Evolutionary conservation across 1,140 invertebrate species (phyloP), one percentile per base, ranked within the genome.

Genomic region (Drosophila sp.): DNA sequence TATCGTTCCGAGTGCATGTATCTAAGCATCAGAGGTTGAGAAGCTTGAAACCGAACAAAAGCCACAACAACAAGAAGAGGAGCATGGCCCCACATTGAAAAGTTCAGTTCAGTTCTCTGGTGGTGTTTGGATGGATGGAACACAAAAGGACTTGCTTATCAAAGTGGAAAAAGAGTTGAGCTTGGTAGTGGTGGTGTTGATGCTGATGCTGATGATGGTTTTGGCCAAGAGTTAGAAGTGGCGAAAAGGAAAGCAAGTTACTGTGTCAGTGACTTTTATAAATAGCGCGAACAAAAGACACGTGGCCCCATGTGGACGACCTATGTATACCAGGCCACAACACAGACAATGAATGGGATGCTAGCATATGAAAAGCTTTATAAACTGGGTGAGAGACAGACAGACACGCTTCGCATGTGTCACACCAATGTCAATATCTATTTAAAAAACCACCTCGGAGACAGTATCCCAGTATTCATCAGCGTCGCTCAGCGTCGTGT

Each of bases 261-360:
- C 83, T 86, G 79, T 86, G 83, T 87, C 83, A 86, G 61, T 86
- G 83, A 86, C 83, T 87, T 89, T 87, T 87, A 87, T 87, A 87
- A 89, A 87, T 87, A 87, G 84, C 84, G 70, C 68, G 84, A 83
- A 87, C 79, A 87, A 87, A 83, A 83, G 80, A 72, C 83, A 76
- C 81, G 67, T 61, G 71, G 74, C 74, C 75, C 75, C 74, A 72
- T 74, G 65, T 62, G 56, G 25, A 27, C 44, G 8, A 40, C 38
- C 30, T n/a, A 23, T 11, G 5, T 29, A 7, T 30, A 57, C 56
- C 41, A 68, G 50, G 65, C 60, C 83, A 50, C 35, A 11, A 11
- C 17, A 38, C 66, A 76, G 69, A 66, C 69, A 79, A 79, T 62
- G 79, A 82, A 67, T 63, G 50, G 47, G 17, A 17, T 17, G 17